Base-by-base conservation (phyloP, 2,888 invertebrate species). In the Heliconius sara region DNA sequence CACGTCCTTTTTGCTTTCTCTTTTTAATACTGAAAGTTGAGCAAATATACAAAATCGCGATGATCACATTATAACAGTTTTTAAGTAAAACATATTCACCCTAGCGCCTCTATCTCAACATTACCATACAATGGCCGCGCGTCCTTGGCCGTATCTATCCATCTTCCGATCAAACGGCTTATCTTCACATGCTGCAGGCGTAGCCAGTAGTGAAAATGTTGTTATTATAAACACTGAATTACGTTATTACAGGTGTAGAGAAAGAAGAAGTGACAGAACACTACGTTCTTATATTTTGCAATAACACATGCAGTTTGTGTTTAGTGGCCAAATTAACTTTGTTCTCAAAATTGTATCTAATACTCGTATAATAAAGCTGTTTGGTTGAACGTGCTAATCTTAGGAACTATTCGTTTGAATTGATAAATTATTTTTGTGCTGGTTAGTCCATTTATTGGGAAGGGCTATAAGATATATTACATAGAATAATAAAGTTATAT, bases 51-150 rank as follows among this genome's bases (percentile, higher is more conserved):
- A 60, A 60, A 60, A 60, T n/a, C 3, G 1, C 63, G 1, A 25
- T 63, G 2, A 25, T 25, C 25, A 63, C 39, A 39, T 10, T 52
- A 5, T 57, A 63, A 72, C 16, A 25, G 22, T 16, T 22, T 63
- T 60, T 74, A 13, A 27, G 19, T 10, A 79, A 83, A 25, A 9
- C 78, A 83, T 89, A 87, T 88, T 72, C 81, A 85, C 86, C 83
- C 70, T 77, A 84, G 65, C 78, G 63, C 82, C 81, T 86, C 85
- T 85, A 84, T 85, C 85, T 82, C 83, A 84, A 85, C 81, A 90
- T 90, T 90, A 87, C 82, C 90, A 90, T 90, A 90, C 90, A 90
- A 90, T 90, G 80, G 87, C 66, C 65, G 52, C 71, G 43, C 84
- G 87, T 84, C 87, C 88, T 89, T 88, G 88, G 84, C 85, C 83